Evolutionary conservation across 2,888 invertebrate genomes (phyloP), one percentile per base, ranked within the genome.

Genomic region (Eudasyphora cyanicolor): DNA sequence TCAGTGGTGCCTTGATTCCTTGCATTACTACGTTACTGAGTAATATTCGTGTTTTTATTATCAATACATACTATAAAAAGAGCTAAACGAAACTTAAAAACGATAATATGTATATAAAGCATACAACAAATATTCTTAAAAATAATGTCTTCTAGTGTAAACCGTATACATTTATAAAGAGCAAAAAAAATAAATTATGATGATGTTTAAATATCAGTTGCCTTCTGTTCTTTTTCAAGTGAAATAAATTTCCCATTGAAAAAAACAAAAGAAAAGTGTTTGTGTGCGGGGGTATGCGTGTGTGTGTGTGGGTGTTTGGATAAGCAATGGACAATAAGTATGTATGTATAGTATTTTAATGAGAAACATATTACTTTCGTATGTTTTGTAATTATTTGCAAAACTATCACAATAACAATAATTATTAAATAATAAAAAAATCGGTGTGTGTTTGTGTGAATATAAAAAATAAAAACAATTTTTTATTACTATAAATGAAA

Each of bases 351-450:
- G 4, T 69, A 70, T 38, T 71, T 42, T 14, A 57, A 57, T 73
- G 21, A 62, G 29, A 51, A 75, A 57, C 35, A 78, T 51, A 71
- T 54, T 51, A 29, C 32, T 24, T 12, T 71, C 17, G 71, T 54
- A 76, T 77, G 78, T 79, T 84, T 82, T 84, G 79, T 76, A 78
- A 76, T 78, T 75, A 17, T 78, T 80, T 80, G 75, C 77, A 81
- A 84, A 84, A 84, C 80, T 84, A 81, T 84, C 80, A 84, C 80
- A 81, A 82, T 82, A 82, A 78, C 74, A 32, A 69, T 67, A 51
- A 67, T 54, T 62, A 67, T 57, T 24, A 57, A 54, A 38, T 24
- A 54, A 67, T 24, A 70, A 17, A 8, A 35, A 17, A 24, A 57
- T 12, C n/a, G 45, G 45, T n/a, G n/a, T n/a, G n/a, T n/a, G n/a